These are phyloP conservation scores for Cryptotermes secundus DNA, from an alignment of 1,140 invertebrate genomes.

Conservation along the genomic window DNA sequence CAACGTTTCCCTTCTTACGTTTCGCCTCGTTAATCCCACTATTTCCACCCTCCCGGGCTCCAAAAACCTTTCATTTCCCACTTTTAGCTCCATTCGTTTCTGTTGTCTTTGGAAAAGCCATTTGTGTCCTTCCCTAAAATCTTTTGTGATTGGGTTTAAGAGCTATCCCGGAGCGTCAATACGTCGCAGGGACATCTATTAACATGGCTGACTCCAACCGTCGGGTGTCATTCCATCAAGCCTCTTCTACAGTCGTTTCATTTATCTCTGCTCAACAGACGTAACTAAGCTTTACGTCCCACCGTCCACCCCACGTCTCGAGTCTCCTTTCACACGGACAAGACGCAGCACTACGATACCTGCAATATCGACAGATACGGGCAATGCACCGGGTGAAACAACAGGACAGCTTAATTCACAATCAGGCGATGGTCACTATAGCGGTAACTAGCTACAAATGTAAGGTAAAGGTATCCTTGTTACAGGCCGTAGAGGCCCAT, in stretches of 20 bases:
- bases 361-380: too few relatives aligned
- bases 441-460: too few relatives aligned
- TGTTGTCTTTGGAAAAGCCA: background rate
- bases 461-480: too few relatives aligned
- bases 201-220: background rate
- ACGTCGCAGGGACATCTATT: background rate
- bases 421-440: too few relatives aligned
- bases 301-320: too few relatives aligned
- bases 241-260: background rate
- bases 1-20: too few relatives aligned
- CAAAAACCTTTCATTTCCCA: background rate
- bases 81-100: background rate
- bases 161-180: background rate
- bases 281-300: background rate
- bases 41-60: too few relatives aligned
- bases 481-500: too few relatives aligned
- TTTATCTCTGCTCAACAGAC: background rate
- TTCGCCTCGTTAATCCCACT: background rate
- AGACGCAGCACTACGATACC: too few relatives aligned
- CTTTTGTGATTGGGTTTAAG: conserved; percentile 6
- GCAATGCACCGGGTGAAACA: too few relatives aligned
- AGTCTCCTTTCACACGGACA: too few relatives aligned
- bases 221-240: background rate
- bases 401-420: too few relatives aligned
- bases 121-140: background rate